A percentile compares a stretch with the other conserved stretches of the same genome.
phyloP scores from a whole-genome alignment of 2,113 vertebrate species.

The Seriola quinqueradiata region DNA sequence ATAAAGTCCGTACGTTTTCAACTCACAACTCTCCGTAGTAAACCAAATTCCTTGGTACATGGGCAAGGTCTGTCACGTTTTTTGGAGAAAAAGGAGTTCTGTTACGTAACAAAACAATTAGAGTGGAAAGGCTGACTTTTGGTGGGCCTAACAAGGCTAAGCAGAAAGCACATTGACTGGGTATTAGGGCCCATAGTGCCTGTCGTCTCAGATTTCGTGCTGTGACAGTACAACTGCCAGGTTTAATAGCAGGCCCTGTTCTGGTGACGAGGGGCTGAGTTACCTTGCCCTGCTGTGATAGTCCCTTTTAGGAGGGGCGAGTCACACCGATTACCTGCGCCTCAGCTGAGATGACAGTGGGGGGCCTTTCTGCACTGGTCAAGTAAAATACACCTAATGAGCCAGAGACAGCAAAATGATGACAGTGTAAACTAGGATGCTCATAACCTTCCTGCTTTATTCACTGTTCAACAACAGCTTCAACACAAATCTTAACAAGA shows the following conservation, averaged over 20 bases:
- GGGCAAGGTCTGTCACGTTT: background rate
- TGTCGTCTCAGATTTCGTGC: slow-evolving; percentile 72
- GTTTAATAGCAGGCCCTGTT: slow-evolving; percentile 63
- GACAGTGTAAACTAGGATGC: background rate
- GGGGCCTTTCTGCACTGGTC: background rate
- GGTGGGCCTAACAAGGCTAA: slow-evolving; percentile 52
- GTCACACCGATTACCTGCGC: slow-evolving; percentile 18
- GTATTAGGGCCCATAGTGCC: slow-evolving; percentile 65
- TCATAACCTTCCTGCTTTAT: background rate
- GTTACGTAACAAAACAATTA: slow-evolving; percentile 61
- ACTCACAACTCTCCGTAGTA: background rate
- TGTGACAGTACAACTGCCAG: slow-evolving; percentile 67
- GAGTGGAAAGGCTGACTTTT: slow-evolving; percentile 49
- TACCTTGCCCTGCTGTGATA: slow-evolving; percentile 53
- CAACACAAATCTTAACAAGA: slow-evolving; percentile 16
- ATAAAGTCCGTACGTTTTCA: background rate
- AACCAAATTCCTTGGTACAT: background rate
- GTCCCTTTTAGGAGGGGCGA: slow-evolving; percentile 36
- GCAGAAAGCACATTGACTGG: slow-evolving; percentile 63
- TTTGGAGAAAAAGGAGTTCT: slow-evolving; percentile 9
- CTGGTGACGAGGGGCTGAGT: slow-evolving; percentile 47
- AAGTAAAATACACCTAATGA: slow-evolving; percentile 25
- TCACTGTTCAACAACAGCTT: background rate
- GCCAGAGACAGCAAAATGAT: slow-evolving; percentile 13
- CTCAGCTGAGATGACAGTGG: slow-evolving; percentile 31